phyloP scores from a whole-genome alignment of 2,113 vertebrate species.

The Odobenus rosmarus region DNA sequence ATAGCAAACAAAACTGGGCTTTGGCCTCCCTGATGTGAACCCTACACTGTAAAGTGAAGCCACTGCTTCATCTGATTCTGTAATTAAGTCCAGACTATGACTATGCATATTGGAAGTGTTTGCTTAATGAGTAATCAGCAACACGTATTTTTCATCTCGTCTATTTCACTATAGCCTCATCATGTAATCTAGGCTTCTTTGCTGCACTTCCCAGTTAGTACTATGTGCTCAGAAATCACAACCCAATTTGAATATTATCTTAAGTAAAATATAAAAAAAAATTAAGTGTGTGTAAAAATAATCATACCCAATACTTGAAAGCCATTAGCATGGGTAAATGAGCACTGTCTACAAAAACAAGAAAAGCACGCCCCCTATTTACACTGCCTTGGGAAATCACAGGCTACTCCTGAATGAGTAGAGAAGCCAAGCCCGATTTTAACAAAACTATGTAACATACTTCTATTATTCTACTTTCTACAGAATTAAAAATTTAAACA shows the following conservation, averaged over 20 bases:
- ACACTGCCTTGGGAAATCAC: neutral
- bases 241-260: neutral
- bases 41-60: neutral
- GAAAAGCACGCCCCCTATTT: neutral
- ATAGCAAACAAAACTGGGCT: neutral
- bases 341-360: neutral
- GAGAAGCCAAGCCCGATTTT: neutral
- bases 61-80: neutral
- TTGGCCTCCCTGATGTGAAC: fast-evolving
- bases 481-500: neutral
- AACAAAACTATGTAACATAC: neutral
- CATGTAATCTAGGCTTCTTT: neutral
- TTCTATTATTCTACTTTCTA: neutral
- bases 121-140: neutral
- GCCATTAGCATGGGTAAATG: neutral
- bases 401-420: neutral
- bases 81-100: neutral
- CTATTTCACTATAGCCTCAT: neutral
- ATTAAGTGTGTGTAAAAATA: slow-evolving; percentile 35
- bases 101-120: neutral
- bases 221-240: neutral
- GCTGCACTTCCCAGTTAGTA: neutral
- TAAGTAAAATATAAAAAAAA: slow-evolving; percentile 18
- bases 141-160: neutral
- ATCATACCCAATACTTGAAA: neutral